Evolutionary conservation across 2,888 invertebrate species (phyloP).

Genomic region (Melanchra persicariae): DNA sequence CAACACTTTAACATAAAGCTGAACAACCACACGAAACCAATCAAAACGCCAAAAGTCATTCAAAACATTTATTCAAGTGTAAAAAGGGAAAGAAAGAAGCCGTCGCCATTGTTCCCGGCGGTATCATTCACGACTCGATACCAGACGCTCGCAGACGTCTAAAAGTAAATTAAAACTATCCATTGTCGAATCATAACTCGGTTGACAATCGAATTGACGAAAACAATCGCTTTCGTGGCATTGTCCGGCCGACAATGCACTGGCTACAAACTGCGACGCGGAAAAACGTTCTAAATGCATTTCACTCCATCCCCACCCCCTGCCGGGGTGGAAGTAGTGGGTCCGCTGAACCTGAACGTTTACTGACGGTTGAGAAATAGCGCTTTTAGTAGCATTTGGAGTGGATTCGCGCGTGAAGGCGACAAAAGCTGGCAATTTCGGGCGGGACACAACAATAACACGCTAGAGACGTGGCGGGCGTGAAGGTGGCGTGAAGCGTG

Average conservation of each 20-base stretch:
- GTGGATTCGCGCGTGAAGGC: conserved; percentile 69
- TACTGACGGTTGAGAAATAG: conserved; percentile 71
- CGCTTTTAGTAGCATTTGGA: conserved; percentile 68
- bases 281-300: conserved; percentile 70
- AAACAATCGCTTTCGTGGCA: conserved; percentile 64
- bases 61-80: conserved; percentile 58
- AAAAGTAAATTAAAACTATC: conserved; percentile 65
- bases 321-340: conserved; percentile 45
- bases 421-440: conserved; percentile 73
- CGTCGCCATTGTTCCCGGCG: conserved; percentile 40
- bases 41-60: conserved; percentile 46
- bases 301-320: conserved; percentile 46
- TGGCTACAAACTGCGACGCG: conserved; percentile 61
- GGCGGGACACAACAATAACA: conserved; percentile 66
- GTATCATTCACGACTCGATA: conserved; percentile 54
- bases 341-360: conserved; percentile 67
- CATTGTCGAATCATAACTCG: conserved; percentile 66
- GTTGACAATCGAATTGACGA: conserved; percentile 69
- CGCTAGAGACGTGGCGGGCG: conserved; percentile 38
- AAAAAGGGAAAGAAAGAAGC: conserved; percentile 48
- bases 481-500: conserved; percentile 32
- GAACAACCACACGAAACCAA: conserved; percentile 53
- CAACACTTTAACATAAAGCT: conserved; percentile 14
- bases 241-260: conserved; percentile 67
- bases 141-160: conserved; percentile 50